Evolutionary conservation across 2,888 invertebrate genomes (phyloP).

Genomic region (Pyrrhia umbra): DNA sequence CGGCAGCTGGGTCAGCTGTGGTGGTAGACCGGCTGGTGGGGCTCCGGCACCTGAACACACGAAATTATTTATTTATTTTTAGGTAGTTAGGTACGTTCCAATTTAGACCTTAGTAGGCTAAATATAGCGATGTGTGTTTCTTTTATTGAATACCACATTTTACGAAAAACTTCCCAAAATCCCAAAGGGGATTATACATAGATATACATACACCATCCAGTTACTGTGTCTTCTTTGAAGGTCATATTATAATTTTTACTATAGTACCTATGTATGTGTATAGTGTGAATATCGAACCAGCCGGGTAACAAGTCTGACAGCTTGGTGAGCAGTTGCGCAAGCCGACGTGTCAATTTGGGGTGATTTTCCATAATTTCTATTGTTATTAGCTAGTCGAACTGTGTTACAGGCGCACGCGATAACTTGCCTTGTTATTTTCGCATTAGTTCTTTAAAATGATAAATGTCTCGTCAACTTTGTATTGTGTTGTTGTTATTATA

Average conservation of each 20-base stretch:
- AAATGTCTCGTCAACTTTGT: slow-evolving; percentile 15
- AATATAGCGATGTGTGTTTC: neutral
- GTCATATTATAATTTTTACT: neutral
- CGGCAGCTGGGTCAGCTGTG: slow-evolving; percentile 36
- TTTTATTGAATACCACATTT: neutral
- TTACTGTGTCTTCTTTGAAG: slow-evolving; percentile 1
- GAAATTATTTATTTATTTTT: neutral
- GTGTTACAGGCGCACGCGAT: neutral
- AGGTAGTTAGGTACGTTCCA: neutral
- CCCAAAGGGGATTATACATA: too few species aligned
- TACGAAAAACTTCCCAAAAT: too few species aligned
- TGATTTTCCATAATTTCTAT: slow-evolving; percentile 7
- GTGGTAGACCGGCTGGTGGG: neutral
- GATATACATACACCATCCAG: neutral
- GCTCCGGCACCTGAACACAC: slow-evolving; percentile 20
- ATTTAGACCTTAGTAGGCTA: neutral
- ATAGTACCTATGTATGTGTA: neutral
- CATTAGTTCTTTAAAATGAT: slow-evolving; percentile 23
- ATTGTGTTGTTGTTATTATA: slow-evolving; percentile 2
- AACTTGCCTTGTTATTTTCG: slow-evolving; percentile 14
- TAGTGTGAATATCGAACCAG: neutral
- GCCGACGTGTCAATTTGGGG: neutral
- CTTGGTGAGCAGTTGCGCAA: neutral
- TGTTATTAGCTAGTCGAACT: neutral
- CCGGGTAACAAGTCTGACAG: neutral